A percentile compares a stretch with the other conserved stretches of the same genome.
phyloP scores from a whole-genome alignment of 2,113 vertebrate genomes.

The Phaethon lepturus region DNA sequence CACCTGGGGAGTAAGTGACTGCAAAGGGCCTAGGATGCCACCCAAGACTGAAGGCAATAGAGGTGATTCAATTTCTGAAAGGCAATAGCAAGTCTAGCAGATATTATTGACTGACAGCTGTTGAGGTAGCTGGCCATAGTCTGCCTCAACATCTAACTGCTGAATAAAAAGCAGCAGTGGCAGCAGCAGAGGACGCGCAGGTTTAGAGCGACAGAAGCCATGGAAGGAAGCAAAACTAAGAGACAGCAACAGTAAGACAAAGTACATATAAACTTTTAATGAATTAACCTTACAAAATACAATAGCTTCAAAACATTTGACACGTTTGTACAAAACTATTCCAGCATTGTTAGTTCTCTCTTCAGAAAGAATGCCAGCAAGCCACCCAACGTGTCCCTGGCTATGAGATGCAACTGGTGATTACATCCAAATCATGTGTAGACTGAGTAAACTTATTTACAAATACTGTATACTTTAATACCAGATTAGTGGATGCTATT shows the following conservation, averaged over 20 bases:
- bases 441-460: conserved; percentile 80
- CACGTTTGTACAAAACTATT: conserved; percentile 91
- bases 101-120: neutral
- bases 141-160: neutral
- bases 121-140: neutral
- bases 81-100: neutral
- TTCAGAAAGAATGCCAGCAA: conserved; percentile 63
- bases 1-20: neutral
- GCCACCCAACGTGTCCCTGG: conserved; percentile 67
- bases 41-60: neutral
- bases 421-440: conserved; percentile 80
- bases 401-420: conserved; percentile 70
- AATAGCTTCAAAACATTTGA: conserved; percentile 91
- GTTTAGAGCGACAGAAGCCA: neutral
- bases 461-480: conserved; percentile 75
- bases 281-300: conserved; percentile 89
- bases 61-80: neutral
- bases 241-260: conserved; percentile 72
- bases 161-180: neutral
- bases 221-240: conserved; percentile 36
- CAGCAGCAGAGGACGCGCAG: neutral
- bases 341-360: conserved; percentile 74
- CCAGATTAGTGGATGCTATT: conserved; percentile 69
- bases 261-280: conserved; percentile 98
- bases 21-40: neutral